Percentiles rank a stretch among this genome's conserved stretches.
These are phyloP conservation scores for Zaprionus lachaisei DNA, from an alignment of 1,140 invertebrate species.

Conservation along the genomic window DNA sequence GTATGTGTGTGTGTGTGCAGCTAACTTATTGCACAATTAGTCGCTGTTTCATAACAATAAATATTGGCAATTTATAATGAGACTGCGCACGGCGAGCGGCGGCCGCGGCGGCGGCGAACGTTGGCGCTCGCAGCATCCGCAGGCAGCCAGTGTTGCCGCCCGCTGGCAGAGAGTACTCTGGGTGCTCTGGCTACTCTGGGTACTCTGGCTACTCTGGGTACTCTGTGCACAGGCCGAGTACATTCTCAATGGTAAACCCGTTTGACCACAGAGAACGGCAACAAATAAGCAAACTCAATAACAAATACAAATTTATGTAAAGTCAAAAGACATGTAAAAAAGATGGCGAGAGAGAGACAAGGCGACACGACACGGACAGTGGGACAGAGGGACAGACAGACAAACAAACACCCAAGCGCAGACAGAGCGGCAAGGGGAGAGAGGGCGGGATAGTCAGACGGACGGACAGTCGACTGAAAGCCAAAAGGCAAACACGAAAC, in stretches of 20 bases:
- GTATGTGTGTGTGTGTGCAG: not conserved
- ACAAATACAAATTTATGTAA: conserved; percentile 50
- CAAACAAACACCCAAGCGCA: not conserved
- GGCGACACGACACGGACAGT: conserved; percentile 4
- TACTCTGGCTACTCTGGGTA: too few relatives aligned
- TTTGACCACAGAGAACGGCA: conserved; percentile 50
- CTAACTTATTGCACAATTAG: conserved; percentile 65
- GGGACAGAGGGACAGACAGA: conserved; percentile 2
- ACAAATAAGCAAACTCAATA: conserved; percentile 44
- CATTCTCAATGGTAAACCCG: conserved; percentile 43
- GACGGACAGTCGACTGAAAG: conserved; percentile 19
- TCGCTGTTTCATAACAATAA: conserved; percentile 70
- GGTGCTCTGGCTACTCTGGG: not conserved
- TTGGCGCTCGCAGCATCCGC: conserved; percentile 3
- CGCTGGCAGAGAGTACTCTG: conserved; percentile 20
- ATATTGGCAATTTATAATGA: conserved; percentile 74
- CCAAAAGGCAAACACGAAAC: conserved; percentile 71
- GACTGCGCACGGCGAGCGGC: conserved; percentile 4
- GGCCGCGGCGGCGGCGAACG: not conserved
- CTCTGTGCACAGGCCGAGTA: conserved; percentile 7
- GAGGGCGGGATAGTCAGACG: not conserved
- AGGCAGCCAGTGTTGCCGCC: conserved; percentile 23
- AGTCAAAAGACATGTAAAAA: conserved; percentile 55
- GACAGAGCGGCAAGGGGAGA: not conserved
- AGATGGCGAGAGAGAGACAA: conserved; percentile 27